Percentiles rank a stretch among this genome's conserved stretches.
These are phyloP conservation scores for Perca flavescens DNA, from an alignment of 2,113 vertebrate genomes.

Conservation along the genomic window DNA sequence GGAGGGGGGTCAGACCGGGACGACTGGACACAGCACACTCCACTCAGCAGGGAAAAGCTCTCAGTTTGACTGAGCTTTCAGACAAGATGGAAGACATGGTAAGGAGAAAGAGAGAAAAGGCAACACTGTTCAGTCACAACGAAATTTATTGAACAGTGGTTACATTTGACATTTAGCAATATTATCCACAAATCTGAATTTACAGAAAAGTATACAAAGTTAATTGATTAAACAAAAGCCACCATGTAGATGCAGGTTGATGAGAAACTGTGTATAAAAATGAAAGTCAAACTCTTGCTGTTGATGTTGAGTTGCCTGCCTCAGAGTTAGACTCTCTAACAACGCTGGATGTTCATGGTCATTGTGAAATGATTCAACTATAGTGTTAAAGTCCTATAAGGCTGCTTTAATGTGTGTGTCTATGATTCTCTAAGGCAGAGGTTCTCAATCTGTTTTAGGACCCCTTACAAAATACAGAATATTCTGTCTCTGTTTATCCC, in stretches of 20 bases:
- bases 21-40: constrained; percentile 22
- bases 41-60: constrained; percentile 23
- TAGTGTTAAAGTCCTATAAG: neutral
- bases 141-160: constrained; percentile 39
- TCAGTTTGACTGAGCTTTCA: constrained; percentile 41
- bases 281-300: neutral
- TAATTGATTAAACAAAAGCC: neutral
- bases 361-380: neutral
- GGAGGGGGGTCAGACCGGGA: constrained; percentile 55
- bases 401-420: neutral
- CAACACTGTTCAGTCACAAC: neutral
- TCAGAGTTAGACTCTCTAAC: neutral
- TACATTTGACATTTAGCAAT: neutral
- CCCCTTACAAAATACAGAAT: too few species aligned
- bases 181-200: neutral
- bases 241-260: neutral
- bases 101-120: constrained; percentile 6
- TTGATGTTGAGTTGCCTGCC: neutral
- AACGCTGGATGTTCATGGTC: neutral
- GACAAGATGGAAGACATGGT: constrained; percentile 9
- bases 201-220: neutral
- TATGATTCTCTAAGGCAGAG: neutral
- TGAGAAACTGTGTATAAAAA: neutral
- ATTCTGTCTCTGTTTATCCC: too few species aligned
- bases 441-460: too few species aligned